Evolutionary conservation across 2,888 invertebrate species (phyloP).

Genomic region (Morpho helenor): DNA sequence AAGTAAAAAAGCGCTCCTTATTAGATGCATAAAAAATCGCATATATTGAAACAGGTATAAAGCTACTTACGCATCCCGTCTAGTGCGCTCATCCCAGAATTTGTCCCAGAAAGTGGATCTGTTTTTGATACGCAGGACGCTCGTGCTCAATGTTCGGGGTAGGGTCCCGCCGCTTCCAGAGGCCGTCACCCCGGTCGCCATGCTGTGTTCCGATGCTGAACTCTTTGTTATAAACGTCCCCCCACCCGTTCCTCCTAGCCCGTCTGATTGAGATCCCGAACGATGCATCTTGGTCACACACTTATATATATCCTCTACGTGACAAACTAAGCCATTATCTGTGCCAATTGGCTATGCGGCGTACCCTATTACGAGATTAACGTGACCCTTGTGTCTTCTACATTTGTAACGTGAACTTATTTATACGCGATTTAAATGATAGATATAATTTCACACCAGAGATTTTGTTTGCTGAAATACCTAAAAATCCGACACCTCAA

Average conservation of each 20-base stretch:
- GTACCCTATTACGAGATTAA: conserved; percentile 4
- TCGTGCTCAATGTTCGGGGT: conserved; percentile 87
- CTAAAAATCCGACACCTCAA: conserved; percentile 12
- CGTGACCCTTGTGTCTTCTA: background rate
- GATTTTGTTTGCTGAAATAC: conserved; percentile 1
- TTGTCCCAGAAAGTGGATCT: conserved; percentile 92
- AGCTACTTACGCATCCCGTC: conserved; percentile 83
- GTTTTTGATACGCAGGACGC: conserved; percentile 87
- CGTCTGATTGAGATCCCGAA: conserved; percentile 79
- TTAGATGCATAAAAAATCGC: too few relatives aligned
- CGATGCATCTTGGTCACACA: conserved; percentile 56
- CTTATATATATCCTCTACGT: conserved; percentile 39
- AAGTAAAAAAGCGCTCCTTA: too few relatives aligned
- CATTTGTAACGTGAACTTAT: background rate
- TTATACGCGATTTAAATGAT: too few relatives aligned
- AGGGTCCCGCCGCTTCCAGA: conserved; percentile 74
- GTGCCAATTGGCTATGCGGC: conserved; percentile 22
- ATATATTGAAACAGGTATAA: background rate
- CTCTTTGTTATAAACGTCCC: conserved; percentile 62
- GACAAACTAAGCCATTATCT: conserved; percentile 27
- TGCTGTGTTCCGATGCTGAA: conserved; percentile 73
- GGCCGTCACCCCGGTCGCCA: conserved; percentile 72
- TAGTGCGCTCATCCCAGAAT: conserved; percentile 85
- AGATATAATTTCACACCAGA: background rate
- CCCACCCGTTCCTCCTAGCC: conserved; percentile 63